Evolutionary conservation across 2,113 vertebrate species (phyloP), one percentile per base, ranked within the genome.

Genomic region (Leiothrix lutea): DNA sequence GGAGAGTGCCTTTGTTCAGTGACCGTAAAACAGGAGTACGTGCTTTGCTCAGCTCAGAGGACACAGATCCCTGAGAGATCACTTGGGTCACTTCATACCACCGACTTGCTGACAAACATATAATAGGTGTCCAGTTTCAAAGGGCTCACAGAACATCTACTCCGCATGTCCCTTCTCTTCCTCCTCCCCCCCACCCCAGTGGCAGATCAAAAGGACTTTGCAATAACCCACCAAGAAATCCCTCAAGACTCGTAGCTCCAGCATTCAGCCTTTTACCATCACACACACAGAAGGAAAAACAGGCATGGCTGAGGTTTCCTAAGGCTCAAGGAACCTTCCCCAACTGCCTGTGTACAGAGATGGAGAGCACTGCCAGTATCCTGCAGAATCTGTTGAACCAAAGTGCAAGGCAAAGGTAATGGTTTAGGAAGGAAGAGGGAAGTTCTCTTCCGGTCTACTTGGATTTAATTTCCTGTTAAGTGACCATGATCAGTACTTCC

Each of bases 91-190:
- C 89, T 86, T 88, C 92, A 54, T 77, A 10, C 88, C 80, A 86
- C 83, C 17, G 1, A 50, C 83, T 53, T 66, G 64, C 92, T 88
- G 88, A 95, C 96, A 96, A 97, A 94, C 72, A 64, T 69, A 82
- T 65, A 95, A 88, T 86, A 74, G 94, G 95, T 92, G 60, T 95
- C 95, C 60, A 54, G 92, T 97, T 97, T 97, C 96, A 96, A 94
- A 97, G 92, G 80, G 47, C 64, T 78, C 88, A 60, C 47, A 60
- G 54, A 92, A 86, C 88, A 82, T 90, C 83, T 88, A 86, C 44
- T 88, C 83, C 65, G 29, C 60, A 66, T 74, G 80, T 22, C 31
- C 54, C 88, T 81, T 84, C 82, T 80, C 71, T 25, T 83, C 38
- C 60, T 78, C 70, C 87, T 79, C 80, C 60, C 84, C 53, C 4